A percentile compares a stretch with the other conserved stretches of the same genome.
Conservation (phyloP, 2,888 invertebrate species). For the Boloria selene region DNA sequence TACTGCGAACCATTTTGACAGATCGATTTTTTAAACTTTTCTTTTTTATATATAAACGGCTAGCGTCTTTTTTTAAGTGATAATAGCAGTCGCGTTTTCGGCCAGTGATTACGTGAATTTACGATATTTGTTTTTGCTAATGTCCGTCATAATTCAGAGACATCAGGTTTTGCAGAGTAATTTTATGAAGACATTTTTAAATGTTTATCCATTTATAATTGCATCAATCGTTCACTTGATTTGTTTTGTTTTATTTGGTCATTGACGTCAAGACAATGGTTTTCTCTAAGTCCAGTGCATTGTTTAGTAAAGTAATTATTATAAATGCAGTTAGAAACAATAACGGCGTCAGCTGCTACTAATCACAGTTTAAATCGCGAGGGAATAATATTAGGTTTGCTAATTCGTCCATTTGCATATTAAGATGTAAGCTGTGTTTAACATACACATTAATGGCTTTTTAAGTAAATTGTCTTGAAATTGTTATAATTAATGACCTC, state of each 20-base stretch:
- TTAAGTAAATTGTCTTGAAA: constrained; percentile 16
- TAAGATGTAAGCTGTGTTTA: constrained; percentile 33
- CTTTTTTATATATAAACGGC: constrained; percentile 52
- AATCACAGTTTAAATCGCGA: constrained; percentile 47
- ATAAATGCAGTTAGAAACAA: constrained; percentile 45
- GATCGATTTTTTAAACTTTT: constrained; percentile 71
- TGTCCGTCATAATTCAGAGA: constrained; percentile 43
- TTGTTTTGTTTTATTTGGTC: background rate
- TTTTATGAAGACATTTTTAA: constrained; percentile 43
- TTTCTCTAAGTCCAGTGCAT: constrained; percentile 8
- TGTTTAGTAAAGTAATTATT: constrained; percentile 37
- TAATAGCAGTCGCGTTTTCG: constrained; percentile 68
- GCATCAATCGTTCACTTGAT: constrained; percentile 13
- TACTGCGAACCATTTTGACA: constrained; percentile 79
- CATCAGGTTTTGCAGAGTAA: constrained; percentile 31
- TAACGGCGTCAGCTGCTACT: constrained; percentile 47
- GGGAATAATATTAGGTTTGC: constrained; percentile 46
- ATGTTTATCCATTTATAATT: constrained; percentile 36
- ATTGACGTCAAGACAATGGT: background rate
- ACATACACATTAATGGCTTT: constrained; percentile 31
- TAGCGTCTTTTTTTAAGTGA: constrained; percentile 55
- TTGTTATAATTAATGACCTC: constrained; percentile 3
- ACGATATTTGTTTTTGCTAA: constrained; percentile 71
- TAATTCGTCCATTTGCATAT: constrained; percentile 46
- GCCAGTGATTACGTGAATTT: constrained; percentile 69